Evolutionary conservation across 2,888 invertebrate genomes (phyloP), one percentile per base, ranked within the genome.

Genomic region (Yponomeuta sedellus): DNA sequence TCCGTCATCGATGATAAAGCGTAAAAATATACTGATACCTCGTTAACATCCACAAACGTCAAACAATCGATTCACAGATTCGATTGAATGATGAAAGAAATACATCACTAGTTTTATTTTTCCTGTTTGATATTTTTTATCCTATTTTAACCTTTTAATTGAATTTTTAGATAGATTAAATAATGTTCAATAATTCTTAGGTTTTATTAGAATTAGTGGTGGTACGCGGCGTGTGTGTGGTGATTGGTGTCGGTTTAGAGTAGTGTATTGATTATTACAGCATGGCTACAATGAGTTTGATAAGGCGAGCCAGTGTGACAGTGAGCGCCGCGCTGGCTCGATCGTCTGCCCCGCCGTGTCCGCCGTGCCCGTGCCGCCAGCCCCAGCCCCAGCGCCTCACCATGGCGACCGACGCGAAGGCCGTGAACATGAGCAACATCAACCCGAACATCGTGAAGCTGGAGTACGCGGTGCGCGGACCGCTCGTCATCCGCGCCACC

Each of bases 381-480:
- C 56, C 2, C 22, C 20, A 12, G 34, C 61, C 19, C 6, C 28
- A 34, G 63, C 22, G 69, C 16, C 73, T 81, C 71, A 84, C 77
- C 71, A 86, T 86, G 86, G 75, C 83, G 10, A 74, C 78, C n/a
- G 20, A 25, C 16, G 12, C 64, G 20, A 75, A 75, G 66, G 80
- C 83, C 1, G 69, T 90, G 0, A 86, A 83, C 1, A 66, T 96
- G 74, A 95, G 96, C 5, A 97, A 94, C 79, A 93, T 99, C 73
- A 99, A 98, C 84, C 97, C 97, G 2, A 94, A 96, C 81, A 94
- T 99, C 65, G 94, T 96, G 74, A 93, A 94, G 69, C 95, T 99
- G 96, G 97, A 99, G 87, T 99, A 99, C 88, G 99, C 99, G 2
- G 99, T 99, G 12, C 94, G 99, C 70, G 99, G 99, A 0, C 99